Conservation (phyloP, 2,888 invertebrate genomes). For the Ashinkailepas kermadecensis region DNA sequence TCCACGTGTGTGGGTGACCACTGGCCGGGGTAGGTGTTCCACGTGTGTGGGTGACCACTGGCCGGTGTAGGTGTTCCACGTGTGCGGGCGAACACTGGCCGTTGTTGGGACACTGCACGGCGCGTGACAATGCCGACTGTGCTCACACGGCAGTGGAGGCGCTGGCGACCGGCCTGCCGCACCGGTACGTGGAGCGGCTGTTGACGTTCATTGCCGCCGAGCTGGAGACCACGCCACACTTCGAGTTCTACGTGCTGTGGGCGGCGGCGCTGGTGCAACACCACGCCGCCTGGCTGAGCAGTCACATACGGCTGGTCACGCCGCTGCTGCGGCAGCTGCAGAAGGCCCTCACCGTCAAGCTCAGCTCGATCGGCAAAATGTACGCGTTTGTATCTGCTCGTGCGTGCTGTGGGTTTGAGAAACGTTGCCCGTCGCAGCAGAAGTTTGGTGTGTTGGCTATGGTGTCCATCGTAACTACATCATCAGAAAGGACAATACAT, state of each 20-base stretch:
- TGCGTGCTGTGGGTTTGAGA: neutral
- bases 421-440: no score
- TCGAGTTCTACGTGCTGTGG: constrained; percentile 86
- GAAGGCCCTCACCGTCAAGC: constrained; percentile 67
- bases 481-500: no score
- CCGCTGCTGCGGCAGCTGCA: constrained; percentile 64
- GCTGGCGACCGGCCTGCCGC: constrained; percentile 59
- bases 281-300: constrained; percentile 50
- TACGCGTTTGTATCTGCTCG: constrained; percentile 43
- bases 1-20: no score
- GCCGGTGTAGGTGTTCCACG: no score
- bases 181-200: constrained; percentile 65
- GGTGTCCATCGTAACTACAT: no score
- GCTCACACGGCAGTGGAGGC: constrained; percentile 69
- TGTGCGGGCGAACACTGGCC: no score
- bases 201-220: constrained; percentile 61
- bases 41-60: no score
- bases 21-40: no score
- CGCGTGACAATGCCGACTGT: no score
- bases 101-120: no score
- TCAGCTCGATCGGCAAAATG: constrained; percentile 75
- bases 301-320: constrained; percentile 50
- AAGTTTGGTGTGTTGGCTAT: no score
- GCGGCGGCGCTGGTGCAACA: constrained; percentile 57
- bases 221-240: constrained; percentile 67